Percentiles rank a stretch among this genome's conserved stretches.
These are phyloP conservation scores for Anomalospiza imberbis DNA, from an alignment of 2,797 vertebrate species.

Conservation along the genomic window DNA sequence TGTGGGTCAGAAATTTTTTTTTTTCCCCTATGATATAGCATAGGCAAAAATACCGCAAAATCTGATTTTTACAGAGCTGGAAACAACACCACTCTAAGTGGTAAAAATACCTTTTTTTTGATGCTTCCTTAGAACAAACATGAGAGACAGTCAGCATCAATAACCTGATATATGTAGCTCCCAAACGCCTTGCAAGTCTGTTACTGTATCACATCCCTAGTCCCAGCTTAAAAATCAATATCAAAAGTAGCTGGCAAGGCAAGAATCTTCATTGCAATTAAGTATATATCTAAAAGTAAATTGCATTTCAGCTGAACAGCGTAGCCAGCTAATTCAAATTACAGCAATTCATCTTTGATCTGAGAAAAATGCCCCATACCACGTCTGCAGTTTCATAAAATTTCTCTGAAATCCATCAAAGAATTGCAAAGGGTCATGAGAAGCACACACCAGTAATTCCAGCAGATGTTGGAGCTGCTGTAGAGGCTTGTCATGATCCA, in stretches of 20 bases:
- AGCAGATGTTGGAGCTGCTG: background rate
- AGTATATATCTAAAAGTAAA: slow-evolving; percentile 55
- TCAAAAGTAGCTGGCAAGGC: slow-evolving; percentile 59
- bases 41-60: background rate
- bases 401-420: slow-evolving; percentile 31
- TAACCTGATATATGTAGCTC: slow-evolving; percentile 52
- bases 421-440: background rate
- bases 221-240: slow-evolving; percentile 59
- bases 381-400: slow-evolving; percentile 33
- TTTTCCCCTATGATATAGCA: background rate
- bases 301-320: slow-evolving; percentile 29
- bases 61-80: background rate
- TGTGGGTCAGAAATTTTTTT: background rate
- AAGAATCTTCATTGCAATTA: slow-evolving; percentile 61
- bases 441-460: background rate
- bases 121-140: background rate
- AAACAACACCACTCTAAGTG: background rate
- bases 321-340: slow-evolving; percentile 57
- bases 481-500: background rate
- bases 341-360: slow-evolving; percentile 55
- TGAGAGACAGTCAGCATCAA: slow-evolving; percentile 31
- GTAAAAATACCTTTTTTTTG: background rate
- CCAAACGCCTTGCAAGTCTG: slow-evolving; percentile 11
- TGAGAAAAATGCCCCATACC: slow-evolving; percentile 21
- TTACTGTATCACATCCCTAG: slow-evolving; percentile 36